phyloP scores from a whole-genome alignment of 2,888 invertebrate genomes.

The Andrena bicolor region DNA sequence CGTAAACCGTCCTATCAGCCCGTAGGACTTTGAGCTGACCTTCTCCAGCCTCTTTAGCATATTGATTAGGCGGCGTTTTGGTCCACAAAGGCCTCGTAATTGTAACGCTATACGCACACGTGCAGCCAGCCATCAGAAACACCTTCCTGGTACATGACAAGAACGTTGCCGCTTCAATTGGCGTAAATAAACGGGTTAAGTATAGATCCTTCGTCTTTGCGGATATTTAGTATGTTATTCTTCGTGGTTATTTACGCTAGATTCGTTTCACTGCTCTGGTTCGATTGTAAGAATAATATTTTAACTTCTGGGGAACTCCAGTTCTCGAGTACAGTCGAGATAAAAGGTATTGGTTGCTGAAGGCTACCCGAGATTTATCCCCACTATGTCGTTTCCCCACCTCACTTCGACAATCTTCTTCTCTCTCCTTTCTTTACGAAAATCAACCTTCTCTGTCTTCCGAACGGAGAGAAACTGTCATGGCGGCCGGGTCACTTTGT shows the following conservation, averaged over 20 bases:
- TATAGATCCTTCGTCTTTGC: background rate
- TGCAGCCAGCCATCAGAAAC: background rate
- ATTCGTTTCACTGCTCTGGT: background rate
- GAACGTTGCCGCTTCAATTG: too few relatives aligned
- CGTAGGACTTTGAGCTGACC: background rate
- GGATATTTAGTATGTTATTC: background rate
- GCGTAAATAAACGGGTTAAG: constrained; percentile 9
- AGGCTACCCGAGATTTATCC: too few relatives aligned
- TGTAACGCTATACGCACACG: background rate
- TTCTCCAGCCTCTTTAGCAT: constrained; percentile 18
- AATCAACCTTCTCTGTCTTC: too few relatives aligned
- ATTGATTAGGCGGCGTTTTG: constrained; percentile 31
- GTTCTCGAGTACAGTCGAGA: too few relatives aligned
- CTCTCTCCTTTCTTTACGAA: too few relatives aligned
- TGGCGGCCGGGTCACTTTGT: background rate
- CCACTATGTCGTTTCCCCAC: too few relatives aligned
- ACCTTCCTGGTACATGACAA: background rate
- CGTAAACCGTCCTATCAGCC: background rate
- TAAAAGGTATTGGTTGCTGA: too few relatives aligned
- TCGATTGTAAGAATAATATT: background rate
- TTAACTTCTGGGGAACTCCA: too few relatives aligned
- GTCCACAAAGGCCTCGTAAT: constrained; percentile 6
- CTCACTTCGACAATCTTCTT: too few relatives aligned
- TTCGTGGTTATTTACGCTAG: background rate
- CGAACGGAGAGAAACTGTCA: background rate